phyloP scores from a whole-genome alignment of 2,113 vertebrate species.

The Drymodes brunneopygia region DNA sequence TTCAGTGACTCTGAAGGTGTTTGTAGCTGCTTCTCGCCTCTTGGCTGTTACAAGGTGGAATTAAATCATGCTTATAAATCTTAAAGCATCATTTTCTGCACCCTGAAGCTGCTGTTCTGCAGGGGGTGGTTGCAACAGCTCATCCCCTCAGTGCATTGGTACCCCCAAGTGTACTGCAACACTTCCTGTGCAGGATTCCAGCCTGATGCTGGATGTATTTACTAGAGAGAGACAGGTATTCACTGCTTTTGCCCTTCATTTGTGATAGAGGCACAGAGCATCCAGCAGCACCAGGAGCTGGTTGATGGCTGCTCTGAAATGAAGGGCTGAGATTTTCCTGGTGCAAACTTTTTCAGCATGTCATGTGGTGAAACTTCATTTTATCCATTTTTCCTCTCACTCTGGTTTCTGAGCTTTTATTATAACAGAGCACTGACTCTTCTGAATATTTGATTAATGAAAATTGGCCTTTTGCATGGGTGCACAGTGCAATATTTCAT shows the following conservation, averaged over 20 bases:
- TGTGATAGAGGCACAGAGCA: background rate
- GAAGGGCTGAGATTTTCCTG: background rate
- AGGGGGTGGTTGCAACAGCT: background rate
- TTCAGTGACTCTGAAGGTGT: background rate
- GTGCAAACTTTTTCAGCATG: background rate
- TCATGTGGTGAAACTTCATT: background rate
- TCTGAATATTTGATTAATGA: slow-evolving; percentile 49
- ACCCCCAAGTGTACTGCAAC: background rate
- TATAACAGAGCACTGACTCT: background rate
- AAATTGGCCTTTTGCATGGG: slow-evolving; percentile 40
- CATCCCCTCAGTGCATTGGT: background rate
- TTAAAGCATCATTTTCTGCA: background rate
- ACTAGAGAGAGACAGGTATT: background rate
- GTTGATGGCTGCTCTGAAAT: background rate
- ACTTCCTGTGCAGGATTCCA: background rate
- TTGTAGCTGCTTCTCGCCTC: background rate
- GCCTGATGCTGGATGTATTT: background rate
- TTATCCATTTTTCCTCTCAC: background rate
- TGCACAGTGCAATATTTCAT: slow-evolving; percentile 13
- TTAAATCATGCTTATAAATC: background rate
- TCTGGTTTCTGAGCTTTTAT: background rate
- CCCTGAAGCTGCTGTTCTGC: background rate
- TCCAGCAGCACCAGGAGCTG: background rate
- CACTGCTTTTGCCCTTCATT: background rate
- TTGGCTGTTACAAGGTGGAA: background rate